Conservation (phyloP, 2,113 vertebrate genomes). For the Sceloporus undulatus region DNA sequence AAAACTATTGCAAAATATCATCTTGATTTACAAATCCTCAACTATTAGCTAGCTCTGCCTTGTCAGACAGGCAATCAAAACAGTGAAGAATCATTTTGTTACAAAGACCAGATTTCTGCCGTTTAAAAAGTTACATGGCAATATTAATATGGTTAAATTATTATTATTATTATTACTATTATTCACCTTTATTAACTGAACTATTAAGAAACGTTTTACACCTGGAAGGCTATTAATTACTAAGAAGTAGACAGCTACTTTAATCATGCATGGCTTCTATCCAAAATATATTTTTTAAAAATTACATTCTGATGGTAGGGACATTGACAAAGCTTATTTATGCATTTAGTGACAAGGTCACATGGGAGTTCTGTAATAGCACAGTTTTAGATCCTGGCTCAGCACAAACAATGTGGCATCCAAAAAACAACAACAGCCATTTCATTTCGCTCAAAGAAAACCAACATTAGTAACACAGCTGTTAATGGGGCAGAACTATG, state of each 20-base stretch:
- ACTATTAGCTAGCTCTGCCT: not conserved
- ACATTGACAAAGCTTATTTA: conserved; percentile 39
- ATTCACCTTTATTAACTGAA: not conserved
- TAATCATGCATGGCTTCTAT: conserved; percentile 41
- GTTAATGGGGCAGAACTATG: conserved; percentile 27
- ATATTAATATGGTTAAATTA: not conserved
- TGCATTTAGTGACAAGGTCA: conserved; percentile 56
- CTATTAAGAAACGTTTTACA: conserved; percentile 28
- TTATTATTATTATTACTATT: no score
- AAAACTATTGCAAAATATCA: not conserved
- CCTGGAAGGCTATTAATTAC: conserved; percentile 10
- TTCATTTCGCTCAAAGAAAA: conserved; percentile 41
- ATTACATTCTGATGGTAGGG: not conserved
- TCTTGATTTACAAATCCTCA: not conserved
- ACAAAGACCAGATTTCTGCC: not conserved
- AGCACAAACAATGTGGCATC: conserved; percentile 24
- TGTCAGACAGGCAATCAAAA: not conserved
- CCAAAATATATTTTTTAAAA: conserved; percentile 27
- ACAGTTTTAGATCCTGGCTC: conserved; percentile 58
- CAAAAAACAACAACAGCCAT: conserved; percentile 45
- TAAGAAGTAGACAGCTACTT: conserved; percentile 48
- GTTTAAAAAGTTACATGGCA: conserved; percentile 4
- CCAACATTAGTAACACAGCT: conserved; percentile 1
- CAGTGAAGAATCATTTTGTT: not conserved
- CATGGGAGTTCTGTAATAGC: not conserved